Percentiles rank a stretch among this genome's conserved stretches.
These are phyloP conservation scores for Campopleginae sp. DNA, from an alignment of 2,888 invertebrate species.

Conservation along the genomic window DNA sequence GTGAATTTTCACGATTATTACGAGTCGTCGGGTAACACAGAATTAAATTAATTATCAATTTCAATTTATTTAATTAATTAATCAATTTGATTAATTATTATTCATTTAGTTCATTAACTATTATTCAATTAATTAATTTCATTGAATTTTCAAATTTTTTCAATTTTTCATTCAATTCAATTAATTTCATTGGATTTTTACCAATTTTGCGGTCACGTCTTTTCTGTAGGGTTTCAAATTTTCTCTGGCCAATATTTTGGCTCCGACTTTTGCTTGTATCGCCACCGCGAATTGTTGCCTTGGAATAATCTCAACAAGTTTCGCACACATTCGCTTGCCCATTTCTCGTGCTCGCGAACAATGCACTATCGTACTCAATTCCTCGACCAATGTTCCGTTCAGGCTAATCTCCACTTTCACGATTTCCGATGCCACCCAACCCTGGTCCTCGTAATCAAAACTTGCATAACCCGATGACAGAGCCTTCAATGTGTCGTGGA, in stretches of 20 bases:
- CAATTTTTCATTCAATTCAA: no score
- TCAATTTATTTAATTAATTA: no score
- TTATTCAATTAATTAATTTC: no score
- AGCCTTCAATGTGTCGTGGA: conserved; percentile 96
- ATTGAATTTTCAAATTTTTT: no score
- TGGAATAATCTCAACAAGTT: conserved; percentile 94
- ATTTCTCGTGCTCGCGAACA: conserved; percentile 87
- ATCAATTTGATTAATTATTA: no score
- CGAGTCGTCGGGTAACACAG: neutral
- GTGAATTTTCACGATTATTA: neutral
- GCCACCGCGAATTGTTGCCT: conserved; percentile 91
- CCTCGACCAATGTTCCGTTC: conserved; percentile 93
- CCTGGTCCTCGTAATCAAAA: conserved; percentile 96
- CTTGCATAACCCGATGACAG: conserved; percentile 97
- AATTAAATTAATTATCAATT: no score
- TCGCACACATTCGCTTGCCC: conserved; percentile 89
- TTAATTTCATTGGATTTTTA: conserved; percentile 85
- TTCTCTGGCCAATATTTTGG: conserved; percentile 93
- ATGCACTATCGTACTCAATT: conserved; percentile 93
- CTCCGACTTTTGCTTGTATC: conserved; percentile 93
- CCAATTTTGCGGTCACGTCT: conserved; percentile 97
- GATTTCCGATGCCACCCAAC: conserved; percentile 91
- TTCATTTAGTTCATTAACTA: no score
- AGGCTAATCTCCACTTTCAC: conserved; percentile 89
- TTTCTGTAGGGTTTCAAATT: conserved; percentile 94